phyloP scores from a whole-genome alignment of 2,113 vertebrate species.

The Phylloscopus whistleri region DNA sequence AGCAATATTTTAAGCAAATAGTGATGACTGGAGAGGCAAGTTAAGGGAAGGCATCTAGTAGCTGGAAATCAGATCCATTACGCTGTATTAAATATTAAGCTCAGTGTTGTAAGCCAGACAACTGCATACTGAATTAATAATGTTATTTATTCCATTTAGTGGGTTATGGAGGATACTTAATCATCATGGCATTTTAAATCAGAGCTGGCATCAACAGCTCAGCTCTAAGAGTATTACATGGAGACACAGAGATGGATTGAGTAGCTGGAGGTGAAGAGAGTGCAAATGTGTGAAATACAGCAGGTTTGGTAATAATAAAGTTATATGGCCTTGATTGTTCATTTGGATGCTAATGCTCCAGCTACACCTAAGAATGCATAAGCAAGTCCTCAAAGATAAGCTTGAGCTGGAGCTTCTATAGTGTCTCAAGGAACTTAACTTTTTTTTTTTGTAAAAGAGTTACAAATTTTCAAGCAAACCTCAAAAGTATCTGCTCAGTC shows the following conservation, averaged over 20 bases:
- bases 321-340: not conserved
- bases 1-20: slow-evolving; percentile 26
- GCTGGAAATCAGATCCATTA: slow-evolving; percentile 30
- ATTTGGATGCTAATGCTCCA: not conserved
- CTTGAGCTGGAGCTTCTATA: not conserved
- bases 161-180: not conserved
- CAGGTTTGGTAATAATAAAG: slow-evolving; percentile 11
- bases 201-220: not conserved
- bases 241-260: not conserved
- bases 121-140: slow-evolving; percentile 43
- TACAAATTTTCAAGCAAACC: not conserved
- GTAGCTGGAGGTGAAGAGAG: slow-evolving; percentile 4
- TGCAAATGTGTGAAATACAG: slow-evolving; percentile 27
- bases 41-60: slow-evolving; percentile 27
- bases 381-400: not conserved
- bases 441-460: not conserved
- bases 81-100: slow-evolving; percentile 21
- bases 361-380: not conserved
- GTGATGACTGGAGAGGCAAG: not conserved
- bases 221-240: not conserved
- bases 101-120: slow-evolving; percentile 17
- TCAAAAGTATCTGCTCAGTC: not conserved
- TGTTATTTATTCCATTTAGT: slow-evolving; percentile 46
- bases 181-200: not conserved
- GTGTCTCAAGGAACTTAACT: not conserved